A percentile compares a stretch with the other conserved stretches of the same genome.
Evolutionary conservation across 2,113 vertebrate genomes (phyloP).

Genomic region (Gallinago media): DNA sequence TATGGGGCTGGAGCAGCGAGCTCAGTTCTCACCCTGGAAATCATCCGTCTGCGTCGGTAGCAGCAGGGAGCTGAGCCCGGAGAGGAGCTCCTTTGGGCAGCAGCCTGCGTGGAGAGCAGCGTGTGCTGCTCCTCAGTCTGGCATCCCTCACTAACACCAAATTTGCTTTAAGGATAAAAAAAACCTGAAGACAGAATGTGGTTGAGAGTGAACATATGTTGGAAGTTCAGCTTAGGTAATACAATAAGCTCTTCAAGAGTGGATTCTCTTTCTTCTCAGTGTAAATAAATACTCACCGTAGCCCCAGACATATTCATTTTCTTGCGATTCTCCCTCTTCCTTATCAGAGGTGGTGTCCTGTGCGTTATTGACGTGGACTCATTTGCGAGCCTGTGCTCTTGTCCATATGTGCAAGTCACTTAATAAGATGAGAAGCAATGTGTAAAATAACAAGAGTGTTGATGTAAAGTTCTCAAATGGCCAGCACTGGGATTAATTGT

Average conservation of each 20-base stretch:
- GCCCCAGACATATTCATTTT: slow-evolving; percentile 44
- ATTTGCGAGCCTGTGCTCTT: slow-evolving; percentile 35
- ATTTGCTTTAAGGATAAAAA: slow-evolving; percentile 5
- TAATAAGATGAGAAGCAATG: slow-evolving; percentile 72
- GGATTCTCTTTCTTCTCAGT: slow-evolving; percentile 21
- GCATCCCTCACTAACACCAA: slow-evolving; percentile 45
- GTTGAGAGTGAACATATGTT: slow-evolving; percentile 48
- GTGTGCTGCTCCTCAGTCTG: neutral
- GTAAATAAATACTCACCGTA: slow-evolving; percentile 49
- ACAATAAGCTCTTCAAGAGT: slow-evolving; percentile 29
- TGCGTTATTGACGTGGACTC: neutral
- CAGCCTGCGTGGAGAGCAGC: neutral
- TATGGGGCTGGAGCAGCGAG: neutral
- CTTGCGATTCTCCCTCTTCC: neutral
- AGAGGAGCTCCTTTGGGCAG: neutral
- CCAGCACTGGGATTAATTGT: slow-evolving; percentile 70
- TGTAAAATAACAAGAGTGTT: slow-evolving; percentile 77
- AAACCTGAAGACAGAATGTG: neutral
- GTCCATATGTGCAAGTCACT: slow-evolving; percentile 64
- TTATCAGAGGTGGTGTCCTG: neutral
- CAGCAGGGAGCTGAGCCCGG: neutral
- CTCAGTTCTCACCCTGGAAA: slow-evolving; percentile 16
- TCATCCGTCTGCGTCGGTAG: neutral
- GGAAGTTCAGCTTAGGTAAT: slow-evolving; percentile 57
- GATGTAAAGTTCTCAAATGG: slow-evolving; percentile 76